phyloP scores from a whole-genome alignment of 2,797 vertebrate species.

The Masticophis lateralis region DNA sequence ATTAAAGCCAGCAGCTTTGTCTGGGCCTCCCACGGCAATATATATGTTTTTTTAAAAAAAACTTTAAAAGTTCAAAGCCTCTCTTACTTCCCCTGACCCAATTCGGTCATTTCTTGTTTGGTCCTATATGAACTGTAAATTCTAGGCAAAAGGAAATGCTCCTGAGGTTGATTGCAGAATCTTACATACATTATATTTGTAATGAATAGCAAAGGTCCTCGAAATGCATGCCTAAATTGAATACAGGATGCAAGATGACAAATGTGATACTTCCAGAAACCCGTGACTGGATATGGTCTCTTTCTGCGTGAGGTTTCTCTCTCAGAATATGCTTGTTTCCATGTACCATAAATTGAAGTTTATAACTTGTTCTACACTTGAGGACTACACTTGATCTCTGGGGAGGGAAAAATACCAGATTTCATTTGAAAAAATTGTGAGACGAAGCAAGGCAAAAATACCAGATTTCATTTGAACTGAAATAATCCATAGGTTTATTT shows the following conservation, averaged over 20 bases:
- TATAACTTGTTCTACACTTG: background rate
- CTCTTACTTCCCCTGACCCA: slow-evolving; percentile 40
- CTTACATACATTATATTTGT: background rate
- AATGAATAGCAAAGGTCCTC: background rate
- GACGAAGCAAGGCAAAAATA: background rate
- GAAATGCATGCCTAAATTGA: background rate
- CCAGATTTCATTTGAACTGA: background rate
- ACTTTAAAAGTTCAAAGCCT: slow-evolving; percentile 32
- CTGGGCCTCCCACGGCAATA: slow-evolving; percentile 43
- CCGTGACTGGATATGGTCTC: background rate
- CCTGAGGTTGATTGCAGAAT: background rate
- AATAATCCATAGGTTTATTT: background rate
- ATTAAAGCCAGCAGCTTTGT: slow-evolving; percentile 51
- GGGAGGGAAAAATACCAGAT: background rate
- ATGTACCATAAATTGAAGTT: background rate
- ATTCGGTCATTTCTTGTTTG: background rate
- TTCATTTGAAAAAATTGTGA: background rate
- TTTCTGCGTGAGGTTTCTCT: background rate
- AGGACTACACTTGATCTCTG: background rate
- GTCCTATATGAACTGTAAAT: background rate
- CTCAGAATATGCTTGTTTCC: background rate
- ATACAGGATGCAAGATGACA: background rate
- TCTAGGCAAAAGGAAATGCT: background rate
- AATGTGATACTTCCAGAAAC: background rate
- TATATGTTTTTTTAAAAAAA: background rate